phyloP scores from a whole-genome alignment of 2,888 invertebrate genomes.

The Patella depressa region DNA sequence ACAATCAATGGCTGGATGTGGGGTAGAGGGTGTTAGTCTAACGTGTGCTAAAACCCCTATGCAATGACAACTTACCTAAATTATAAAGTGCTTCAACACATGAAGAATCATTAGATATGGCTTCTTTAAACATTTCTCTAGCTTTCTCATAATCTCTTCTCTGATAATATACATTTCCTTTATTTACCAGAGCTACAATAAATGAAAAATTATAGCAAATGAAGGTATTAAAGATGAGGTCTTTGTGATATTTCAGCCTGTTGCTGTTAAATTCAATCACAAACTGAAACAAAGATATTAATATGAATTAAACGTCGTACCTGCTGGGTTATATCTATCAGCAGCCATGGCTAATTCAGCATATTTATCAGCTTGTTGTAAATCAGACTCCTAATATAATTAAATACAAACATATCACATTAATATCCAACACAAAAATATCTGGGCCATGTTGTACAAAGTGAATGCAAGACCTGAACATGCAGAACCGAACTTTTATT shows the following conservation, averaged over 20 bases:
- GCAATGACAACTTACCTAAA: slow-evolving; percentile 75
- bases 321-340: slow-evolving; percentile 83
- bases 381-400: slow-evolving; percentile 81
- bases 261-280: no score
- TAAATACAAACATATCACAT: not conserved
- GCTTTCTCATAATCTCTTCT: slow-evolving; percentile 81
- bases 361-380: slow-evolving; percentile 83
- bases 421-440: not conserved
- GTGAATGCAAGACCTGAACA: no score
- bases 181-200: slow-evolving; percentile 82
- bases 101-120: slow-evolving; percentile 84
- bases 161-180: slow-evolving; percentile 84
- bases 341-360: slow-evolving; percentile 82
- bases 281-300: not conserved
- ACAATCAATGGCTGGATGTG: no score
- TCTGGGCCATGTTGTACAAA: not conserved
- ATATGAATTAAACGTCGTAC: slow-evolving; percentile 44
- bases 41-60: no score
- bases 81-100: slow-evolving; percentile 89
- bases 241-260: no score
- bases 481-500: no score
- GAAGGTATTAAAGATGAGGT: no score
- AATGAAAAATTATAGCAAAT: not conserved
- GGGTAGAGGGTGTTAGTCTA: no score
- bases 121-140: slow-evolving; percentile 80